phyloP scores from a whole-genome alignment of 1,140 invertebrate species.

The Pseudomyrmex flavicornis region DNA sequence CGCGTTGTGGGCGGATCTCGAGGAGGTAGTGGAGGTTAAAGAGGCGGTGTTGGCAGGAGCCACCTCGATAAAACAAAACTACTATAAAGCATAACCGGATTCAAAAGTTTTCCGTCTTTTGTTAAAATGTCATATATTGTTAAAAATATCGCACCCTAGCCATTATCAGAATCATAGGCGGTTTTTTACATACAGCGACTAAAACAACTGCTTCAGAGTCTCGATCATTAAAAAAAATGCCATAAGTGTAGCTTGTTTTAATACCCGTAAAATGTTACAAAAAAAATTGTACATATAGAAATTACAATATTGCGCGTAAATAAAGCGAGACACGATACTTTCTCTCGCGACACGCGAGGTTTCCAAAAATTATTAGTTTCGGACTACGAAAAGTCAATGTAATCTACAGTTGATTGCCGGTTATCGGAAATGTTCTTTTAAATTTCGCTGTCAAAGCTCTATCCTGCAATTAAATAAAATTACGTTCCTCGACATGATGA shows the following conservation, averaged over 20 bases:
- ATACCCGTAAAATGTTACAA: no score
- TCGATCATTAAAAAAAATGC: background rate
- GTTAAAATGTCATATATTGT: no score
- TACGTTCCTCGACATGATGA: constrained; percentile 15
- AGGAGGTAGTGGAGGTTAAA: constrained; percentile 83
- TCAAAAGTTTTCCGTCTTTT: constrained; percentile 34
- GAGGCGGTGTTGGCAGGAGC: constrained; percentile 81
- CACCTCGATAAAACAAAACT: constrained; percentile 75
- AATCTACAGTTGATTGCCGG: constrained; percentile 1
- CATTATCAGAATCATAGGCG: background rate
- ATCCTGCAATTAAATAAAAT: constrained; percentile 50
- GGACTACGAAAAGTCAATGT: constrained; percentile 4
- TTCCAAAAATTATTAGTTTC: constrained; percentile 9
- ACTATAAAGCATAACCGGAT: constrained; percentile 55
- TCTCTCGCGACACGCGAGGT: background rate
- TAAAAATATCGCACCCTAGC: no score
- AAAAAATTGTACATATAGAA: background rate
- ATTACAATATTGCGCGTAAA: background rate
- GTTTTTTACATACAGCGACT: background rate
- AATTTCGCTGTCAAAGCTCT: constrained; percentile 14
- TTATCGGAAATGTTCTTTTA: constrained; percentile 22
- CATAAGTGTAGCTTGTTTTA: no score
- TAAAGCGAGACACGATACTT: background rate
- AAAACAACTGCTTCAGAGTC: background rate
- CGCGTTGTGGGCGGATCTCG: constrained; percentile 83